Conservation (phyloP, 2,797 vertebrate genomes). For the Pempheris klunzingeri region DNA sequence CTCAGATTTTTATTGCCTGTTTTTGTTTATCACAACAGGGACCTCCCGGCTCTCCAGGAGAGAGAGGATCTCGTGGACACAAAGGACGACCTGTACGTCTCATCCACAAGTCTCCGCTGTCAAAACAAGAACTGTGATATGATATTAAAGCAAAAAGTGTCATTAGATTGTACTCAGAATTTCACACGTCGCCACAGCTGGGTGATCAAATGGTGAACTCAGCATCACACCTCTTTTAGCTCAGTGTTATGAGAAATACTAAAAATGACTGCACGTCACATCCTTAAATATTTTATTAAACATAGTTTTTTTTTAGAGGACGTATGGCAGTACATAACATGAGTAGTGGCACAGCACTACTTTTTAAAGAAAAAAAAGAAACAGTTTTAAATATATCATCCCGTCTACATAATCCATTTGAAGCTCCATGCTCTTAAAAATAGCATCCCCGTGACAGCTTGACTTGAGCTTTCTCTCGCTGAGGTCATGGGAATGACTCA, state of each 20-base stretch:
- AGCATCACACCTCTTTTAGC: not conserved
- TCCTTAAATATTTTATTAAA: not conserved
- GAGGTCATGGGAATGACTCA: slow-evolving; percentile 22
- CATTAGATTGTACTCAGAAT: too few species aligned
- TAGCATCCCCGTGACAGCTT: slow-evolving; percentile 11
- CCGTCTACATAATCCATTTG: not conserved
- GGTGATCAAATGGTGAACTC: not conserved
- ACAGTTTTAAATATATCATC: not conserved
- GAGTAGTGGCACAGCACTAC: not conserved
- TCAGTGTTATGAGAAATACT: not conserved
- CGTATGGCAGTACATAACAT: not conserved
- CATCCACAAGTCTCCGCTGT: not conserved
- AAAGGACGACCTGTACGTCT: slow-evolving; percentile 95
- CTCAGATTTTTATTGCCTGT: not conserved
- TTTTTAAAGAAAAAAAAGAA: not conserved
- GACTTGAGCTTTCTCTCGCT: not conserved
- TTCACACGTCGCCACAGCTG: not conserved
- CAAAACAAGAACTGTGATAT: not conserved
- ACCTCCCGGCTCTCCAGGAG: slow-evolving; percentile 92
- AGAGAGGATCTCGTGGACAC: slow-evolving; percentile 90
- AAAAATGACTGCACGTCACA: not conserved
- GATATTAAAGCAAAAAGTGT: not conserved
- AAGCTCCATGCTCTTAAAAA: not conserved
- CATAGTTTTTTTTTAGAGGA: not conserved
- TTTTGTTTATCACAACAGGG: slow-evolving; percentile 84